Conservation (phyloP, 2,797 vertebrate species). For the Rhinatrema bivittatum region DNA sequence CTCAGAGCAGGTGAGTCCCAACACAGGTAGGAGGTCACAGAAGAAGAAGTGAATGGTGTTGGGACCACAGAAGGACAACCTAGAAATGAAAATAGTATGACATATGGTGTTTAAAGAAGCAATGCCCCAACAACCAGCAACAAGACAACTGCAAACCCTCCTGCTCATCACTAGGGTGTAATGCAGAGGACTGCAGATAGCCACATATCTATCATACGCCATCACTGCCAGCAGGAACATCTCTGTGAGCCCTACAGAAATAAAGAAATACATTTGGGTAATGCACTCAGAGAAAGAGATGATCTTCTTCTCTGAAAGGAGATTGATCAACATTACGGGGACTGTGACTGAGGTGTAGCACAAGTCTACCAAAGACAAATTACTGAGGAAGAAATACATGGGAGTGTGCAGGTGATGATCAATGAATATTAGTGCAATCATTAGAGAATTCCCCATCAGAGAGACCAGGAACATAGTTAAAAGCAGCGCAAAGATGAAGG, state of each 20-base stretch:
- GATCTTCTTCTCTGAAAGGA: neutral
- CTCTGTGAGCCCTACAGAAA: neutral
- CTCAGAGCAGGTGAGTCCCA: neutral
- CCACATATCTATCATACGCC: neutral
- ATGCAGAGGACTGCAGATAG: constrained; percentile 2
- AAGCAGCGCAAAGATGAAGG: no score
- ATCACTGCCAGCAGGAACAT: neutral
- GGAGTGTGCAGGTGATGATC: no score
- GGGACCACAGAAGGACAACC: neutral
- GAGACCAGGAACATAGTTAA: no score
- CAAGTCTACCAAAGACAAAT: no score
- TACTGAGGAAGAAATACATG: no score
- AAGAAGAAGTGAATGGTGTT: constrained; percentile 1
- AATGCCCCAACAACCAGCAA: neutral
- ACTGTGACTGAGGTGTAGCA: no score
- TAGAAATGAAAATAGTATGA: neutral
- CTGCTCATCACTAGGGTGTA: neutral
- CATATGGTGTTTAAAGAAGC: neutral
- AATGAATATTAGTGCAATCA: no score
- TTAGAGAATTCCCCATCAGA: no score
- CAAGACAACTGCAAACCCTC: neutral
- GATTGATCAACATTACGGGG: no score
- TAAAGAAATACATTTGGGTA: neutral
- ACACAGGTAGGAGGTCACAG: neutral
- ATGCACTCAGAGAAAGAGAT: neutral